Conservation (phyloP, 2,888 invertebrate genomes). For the Hydrotaea diabolus region DNA sequence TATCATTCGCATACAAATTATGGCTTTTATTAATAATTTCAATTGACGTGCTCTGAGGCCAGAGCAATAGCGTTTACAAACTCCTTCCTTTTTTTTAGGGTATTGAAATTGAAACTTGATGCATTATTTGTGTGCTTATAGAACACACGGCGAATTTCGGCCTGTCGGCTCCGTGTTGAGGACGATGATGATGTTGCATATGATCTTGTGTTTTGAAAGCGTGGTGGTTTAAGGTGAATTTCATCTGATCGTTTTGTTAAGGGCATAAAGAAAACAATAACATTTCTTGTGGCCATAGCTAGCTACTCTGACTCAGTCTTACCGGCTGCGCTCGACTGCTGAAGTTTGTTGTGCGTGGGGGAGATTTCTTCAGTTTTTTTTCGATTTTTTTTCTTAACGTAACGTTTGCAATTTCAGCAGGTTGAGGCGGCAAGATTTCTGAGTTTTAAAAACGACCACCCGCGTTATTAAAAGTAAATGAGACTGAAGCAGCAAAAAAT, state of each 20-base stretch:
- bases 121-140: slow-evolving; percentile 6
- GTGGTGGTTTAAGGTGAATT: slow-evolving; percentile 66
- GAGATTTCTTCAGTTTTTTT: neutral
- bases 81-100: neutral
- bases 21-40: neutral
- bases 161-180: neutral
- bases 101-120: slow-evolving; percentile 32
- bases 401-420: slow-evolving; percentile 62
- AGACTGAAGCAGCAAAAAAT: too few species aligned
- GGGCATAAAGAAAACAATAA: slow-evolving; percentile 25
- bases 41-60: neutral
- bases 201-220: slow-evolving; percentile 12
- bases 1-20: neutral
- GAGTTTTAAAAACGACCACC: slow-evolving; percentile 6
- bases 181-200: too few species aligned
- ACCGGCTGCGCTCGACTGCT: too few species aligned
- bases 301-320: neutral
- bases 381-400: neutral
- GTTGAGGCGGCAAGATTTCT: slow-evolving; percentile 26
- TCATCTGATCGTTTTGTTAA: slow-evolving; percentile 53
- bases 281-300: slow-evolving; percentile 6
- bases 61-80: neutral
- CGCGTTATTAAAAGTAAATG: too few species aligned
- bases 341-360: neutral
- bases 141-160: slow-evolving; percentile 6